phyloP scores from a whole-genome alignment of 2,888 invertebrate genomes.

The Melanostoma scalare region DNA sequence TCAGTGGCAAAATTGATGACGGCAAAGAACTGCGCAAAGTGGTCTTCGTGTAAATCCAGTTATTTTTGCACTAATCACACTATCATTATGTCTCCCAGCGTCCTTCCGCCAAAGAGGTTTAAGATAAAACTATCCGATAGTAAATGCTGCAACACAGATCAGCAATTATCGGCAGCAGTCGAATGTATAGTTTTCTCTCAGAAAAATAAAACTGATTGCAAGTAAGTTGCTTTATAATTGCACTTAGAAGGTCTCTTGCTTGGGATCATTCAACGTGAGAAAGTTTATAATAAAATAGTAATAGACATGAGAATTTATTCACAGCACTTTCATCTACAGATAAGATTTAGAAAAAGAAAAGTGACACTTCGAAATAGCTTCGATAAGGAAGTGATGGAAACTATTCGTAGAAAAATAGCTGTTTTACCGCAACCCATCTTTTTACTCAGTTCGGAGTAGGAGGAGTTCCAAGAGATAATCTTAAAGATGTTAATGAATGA shows the following conservation, averaged over 20 bases:
- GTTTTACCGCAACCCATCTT: too few species aligned
- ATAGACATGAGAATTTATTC: background rate
- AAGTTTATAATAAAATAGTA: too few species aligned
- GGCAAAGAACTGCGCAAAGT: slow-evolving; percentile 24
- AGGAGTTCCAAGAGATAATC: too few species aligned
- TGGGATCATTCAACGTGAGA: too few species aligned
- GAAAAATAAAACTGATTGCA: slow-evolving; percentile 24
- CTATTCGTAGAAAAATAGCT: too few species aligned
- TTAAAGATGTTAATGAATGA: too few species aligned
- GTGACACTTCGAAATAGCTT: too few species aligned
- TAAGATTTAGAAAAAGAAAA: too few species aligned
- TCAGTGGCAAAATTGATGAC: slow-evolving; percentile 10
- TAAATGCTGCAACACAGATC: slow-evolving; percentile 31
- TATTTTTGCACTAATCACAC: slow-evolving; percentile 64
- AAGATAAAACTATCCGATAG: slow-evolving; percentile 30
- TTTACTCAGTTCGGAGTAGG: too few species aligned
- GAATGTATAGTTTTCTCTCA: slow-evolving; percentile 27
- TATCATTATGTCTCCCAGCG: slow-evolving; percentile 47
- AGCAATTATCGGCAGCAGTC: background rate
- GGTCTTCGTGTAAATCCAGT: slow-evolving; percentile 58
- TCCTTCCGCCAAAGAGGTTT: slow-evolving; percentile 29
- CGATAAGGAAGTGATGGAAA: too few species aligned
- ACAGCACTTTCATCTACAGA: too few species aligned
- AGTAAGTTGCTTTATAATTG: slow-evolving; percentile 12
- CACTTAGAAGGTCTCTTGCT: background rate